These are phyloP conservation scores for Drosophila nannoptera DNA, from an alignment of 1,140 invertebrate genomes.

Conservation along the genomic window DNA sequence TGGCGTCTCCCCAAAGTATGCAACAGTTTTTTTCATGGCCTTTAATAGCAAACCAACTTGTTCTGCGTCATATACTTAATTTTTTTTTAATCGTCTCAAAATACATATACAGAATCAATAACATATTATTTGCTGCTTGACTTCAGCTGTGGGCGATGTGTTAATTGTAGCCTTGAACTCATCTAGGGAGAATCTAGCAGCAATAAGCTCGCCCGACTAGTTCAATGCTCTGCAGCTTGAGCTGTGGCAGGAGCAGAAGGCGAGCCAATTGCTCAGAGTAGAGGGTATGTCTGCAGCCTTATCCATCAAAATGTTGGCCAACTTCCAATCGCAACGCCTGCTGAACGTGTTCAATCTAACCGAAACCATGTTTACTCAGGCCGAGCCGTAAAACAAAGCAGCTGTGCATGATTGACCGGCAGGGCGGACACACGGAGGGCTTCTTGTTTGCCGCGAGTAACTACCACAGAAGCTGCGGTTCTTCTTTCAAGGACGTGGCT, in stretches of 20 bases:
- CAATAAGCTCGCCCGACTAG: neutral
- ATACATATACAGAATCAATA: conserved; percentile 32
- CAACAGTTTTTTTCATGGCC: conserved; percentile 27
- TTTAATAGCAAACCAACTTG: too few relatives aligned
- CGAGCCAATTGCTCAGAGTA: neutral
- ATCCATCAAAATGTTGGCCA: conserved; percentile 31
- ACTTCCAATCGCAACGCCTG: conserved; percentile 20
- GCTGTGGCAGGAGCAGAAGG: neutral
- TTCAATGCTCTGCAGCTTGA: conserved; percentile 2
- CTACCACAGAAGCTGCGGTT: conserved; percentile 13
- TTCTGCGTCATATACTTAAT: neutral
- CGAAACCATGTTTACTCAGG: conserved; percentile 30
- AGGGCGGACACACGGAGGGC: conserved; percentile 1
- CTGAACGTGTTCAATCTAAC: conserved; percentile 48
- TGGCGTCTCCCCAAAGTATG: conserved; percentile 11
- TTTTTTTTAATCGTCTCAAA: conserved; percentile 12
- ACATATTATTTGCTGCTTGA: conserved; percentile 30
- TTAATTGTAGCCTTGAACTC: conserved; percentile 67
- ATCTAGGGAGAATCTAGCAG: neutral
- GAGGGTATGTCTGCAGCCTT: neutral
- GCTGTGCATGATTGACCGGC: conserved; percentile 31
- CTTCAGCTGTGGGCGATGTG: conserved; percentile 15
- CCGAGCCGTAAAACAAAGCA: conserved; percentile 43
- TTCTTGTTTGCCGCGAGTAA: conserved; percentile 5
- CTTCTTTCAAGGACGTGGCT: conserved; percentile 48